Conservation (phyloP, 2,888 invertebrate genomes). For the Phortica magna region DNA sequence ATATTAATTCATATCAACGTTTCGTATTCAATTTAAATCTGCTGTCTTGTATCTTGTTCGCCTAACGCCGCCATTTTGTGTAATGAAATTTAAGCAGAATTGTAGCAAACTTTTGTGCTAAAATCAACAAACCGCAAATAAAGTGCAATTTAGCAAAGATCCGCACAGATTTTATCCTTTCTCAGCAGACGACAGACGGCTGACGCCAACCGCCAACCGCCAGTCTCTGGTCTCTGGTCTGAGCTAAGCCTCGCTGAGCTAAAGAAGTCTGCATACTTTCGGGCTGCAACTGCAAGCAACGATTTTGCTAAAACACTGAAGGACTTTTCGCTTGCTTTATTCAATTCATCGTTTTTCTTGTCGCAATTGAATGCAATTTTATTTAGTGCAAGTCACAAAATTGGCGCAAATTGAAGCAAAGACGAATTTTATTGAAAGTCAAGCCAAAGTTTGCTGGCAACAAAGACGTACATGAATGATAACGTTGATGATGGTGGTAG, state of each 20-base stretch:
- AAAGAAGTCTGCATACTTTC: neutral
- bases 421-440: slow-evolving; percentile 52
- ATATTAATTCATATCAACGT: slow-evolving; percentile 73
- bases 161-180: slow-evolving; percentile 41
- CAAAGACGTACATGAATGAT: neutral
- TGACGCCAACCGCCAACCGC: too few species aligned
- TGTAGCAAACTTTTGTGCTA: slow-evolving; percentile 61
- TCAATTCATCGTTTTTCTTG: neutral
- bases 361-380: neutral
- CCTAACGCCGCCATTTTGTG: slow-evolving; percentile 42
- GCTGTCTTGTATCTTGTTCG: neutral
- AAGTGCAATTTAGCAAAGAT: slow-evolving; percentile 62
- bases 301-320: slow-evolving; percentile 13
- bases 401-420: slow-evolving; percentile 59
- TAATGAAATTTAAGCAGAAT: slow-evolving; percentile 70
- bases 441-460: slow-evolving; percentile 36
- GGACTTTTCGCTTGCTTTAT: neutral
- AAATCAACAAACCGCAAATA: slow-evolving; percentile 68
- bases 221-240: too few species aligned
- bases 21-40: slow-evolving; percentile 62
- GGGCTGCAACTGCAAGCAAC: neutral
- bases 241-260: too few species aligned
- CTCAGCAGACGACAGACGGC: neutral
- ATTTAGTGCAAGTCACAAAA: slow-evolving; percentile 42
- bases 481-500: neutral